These are phyloP conservation scores for Electrona antarctica DNA, from an alignment of 2,113 vertebrate genomes.

Conservation along the genomic window DNA sequence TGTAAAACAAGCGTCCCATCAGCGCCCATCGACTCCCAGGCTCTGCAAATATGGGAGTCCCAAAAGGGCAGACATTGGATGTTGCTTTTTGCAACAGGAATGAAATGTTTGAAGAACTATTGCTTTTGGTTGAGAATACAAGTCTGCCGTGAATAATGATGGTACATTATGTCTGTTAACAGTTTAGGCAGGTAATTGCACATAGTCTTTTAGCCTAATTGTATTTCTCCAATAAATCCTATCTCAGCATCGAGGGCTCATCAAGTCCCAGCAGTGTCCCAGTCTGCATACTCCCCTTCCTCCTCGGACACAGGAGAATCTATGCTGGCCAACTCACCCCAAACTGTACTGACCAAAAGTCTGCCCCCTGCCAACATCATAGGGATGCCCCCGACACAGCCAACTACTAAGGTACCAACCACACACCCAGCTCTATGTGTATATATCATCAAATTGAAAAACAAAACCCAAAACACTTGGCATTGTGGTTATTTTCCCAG, in stretches of 20 bases:
- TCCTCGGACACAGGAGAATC: conserved; percentile 88
- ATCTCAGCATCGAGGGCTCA: conserved; percentile 77
- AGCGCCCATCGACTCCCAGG: too few species aligned
- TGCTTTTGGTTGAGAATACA: too few species aligned
- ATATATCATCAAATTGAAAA: too few species aligned
- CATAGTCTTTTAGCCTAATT: not conserved
- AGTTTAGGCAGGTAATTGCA: not conserved
- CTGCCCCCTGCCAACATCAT: conserved; percentile 77
- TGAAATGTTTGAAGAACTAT: too few species aligned
- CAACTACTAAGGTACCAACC: conserved; percentile 74
- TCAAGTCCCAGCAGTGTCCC: conserved; percentile 91
- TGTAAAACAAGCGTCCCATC: too few species aligned
- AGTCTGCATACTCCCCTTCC: conserved; percentile 84
- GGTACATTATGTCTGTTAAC: not conserved
- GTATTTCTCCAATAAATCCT: not conserved
- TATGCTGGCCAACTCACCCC: conserved; percentile 84
- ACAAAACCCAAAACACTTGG: too few species aligned
- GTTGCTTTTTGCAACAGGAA: too few species aligned
- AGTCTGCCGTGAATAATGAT: too few species aligned
- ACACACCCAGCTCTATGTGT: not conserved
- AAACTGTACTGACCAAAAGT: conserved; percentile 86
- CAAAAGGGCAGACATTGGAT: too few species aligned
- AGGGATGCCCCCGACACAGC: conserved; percentile 80
- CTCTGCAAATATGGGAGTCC: too few species aligned
- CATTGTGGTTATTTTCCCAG: too few species aligned